Percentiles rank a stretch among this genome's conserved stretches.
Conservation (phyloP, 1,140 invertebrate species). For the Hetaerina americana region DNA sequence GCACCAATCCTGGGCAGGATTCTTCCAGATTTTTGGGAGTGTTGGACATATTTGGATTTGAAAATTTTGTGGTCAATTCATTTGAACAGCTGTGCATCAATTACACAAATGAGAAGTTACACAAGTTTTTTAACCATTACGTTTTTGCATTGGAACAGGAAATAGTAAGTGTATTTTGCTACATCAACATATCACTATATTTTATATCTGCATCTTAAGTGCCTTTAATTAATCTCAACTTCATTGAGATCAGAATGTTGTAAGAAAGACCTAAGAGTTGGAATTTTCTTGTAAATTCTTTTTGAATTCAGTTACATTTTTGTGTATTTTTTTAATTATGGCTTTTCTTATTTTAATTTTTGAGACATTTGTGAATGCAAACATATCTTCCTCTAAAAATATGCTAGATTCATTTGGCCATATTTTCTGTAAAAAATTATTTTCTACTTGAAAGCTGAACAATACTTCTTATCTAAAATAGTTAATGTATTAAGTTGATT, state of each 20-base stretch:
- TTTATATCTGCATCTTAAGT: background rate
- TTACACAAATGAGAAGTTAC: slow-evolving; percentile 96
- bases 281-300: background rate
- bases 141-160: slow-evolving; percentile 87
- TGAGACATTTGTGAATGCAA: too few species aligned
- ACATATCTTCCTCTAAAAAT: too few species aligned
- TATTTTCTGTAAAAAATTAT: too few species aligned
- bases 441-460: too few species aligned
- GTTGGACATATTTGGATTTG: slow-evolving; percentile 93
- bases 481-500: background rate
- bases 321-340: too few species aligned
- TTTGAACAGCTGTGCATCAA: slow-evolving; percentile 97
- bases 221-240: too few species aligned
- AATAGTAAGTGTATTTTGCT: slow-evolving; percentile 59
- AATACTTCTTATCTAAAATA: too few species aligned
- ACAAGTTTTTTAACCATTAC: slow-evolving; percentile 97
- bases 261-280: background rate
- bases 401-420: background rate
- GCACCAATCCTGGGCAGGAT: slow-evolving; percentile 74
- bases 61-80: slow-evolving; percentile 87
- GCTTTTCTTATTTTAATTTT: too few species aligned
- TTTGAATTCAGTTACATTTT: too few species aligned
- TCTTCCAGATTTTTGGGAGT: slow-evolving; percentile 76
- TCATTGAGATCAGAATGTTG: background rate
- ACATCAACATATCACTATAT: background rate